Evolutionary conservation across 2,797 vertebrate species (phyloP).

Genomic region (Benthosema pterotum): DNA sequence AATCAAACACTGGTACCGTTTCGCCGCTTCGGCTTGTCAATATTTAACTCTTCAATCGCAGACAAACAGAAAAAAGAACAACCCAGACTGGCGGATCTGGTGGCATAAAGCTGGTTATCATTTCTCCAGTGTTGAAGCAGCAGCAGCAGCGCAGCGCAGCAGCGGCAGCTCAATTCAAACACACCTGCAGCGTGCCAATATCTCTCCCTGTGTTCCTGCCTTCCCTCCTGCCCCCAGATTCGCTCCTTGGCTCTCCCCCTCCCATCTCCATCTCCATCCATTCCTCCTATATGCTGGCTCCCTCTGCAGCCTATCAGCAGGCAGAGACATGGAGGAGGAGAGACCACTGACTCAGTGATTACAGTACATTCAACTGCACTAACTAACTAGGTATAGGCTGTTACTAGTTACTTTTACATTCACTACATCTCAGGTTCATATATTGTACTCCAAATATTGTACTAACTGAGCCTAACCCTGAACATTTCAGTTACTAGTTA

Average conservation of each 20-base stretch:
- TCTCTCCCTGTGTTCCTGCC: conserved; percentile 58
- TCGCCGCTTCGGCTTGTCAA: conserved; percentile 19
- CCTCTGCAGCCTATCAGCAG: conserved; percentile 66
- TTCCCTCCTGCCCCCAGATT: conserved; percentile 51
- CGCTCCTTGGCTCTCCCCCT: conserved; percentile 41
- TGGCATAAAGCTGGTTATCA: conserved; percentile 9
- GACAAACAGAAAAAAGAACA: neutral
- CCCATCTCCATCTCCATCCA: conserved; percentile 39
- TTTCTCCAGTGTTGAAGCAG: conserved; percentile 3
- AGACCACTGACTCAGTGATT: conserved; percentile 13
- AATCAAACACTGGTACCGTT: too few relatives aligned
- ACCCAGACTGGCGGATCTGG: conserved; percentile 9
- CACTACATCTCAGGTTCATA: too few relatives aligned
- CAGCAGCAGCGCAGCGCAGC: too few relatives aligned
- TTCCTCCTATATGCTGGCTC: conserved; percentile 58
- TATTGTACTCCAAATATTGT: too few relatives aligned
- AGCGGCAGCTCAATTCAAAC: conserved; percentile 40
- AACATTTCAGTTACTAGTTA: too few relatives aligned
- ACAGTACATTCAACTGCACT: neutral
- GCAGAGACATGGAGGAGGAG: conserved; percentile 46
- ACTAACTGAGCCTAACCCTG: too few relatives aligned
- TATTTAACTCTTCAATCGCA: neutral
- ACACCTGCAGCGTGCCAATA: conserved; percentile 59
- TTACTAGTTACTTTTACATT: too few relatives aligned
- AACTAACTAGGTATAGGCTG: too few relatives aligned